Evolutionary conservation across 2,888 invertebrate genomes (phyloP).

Genomic region (Cabera pusaria): DNA sequence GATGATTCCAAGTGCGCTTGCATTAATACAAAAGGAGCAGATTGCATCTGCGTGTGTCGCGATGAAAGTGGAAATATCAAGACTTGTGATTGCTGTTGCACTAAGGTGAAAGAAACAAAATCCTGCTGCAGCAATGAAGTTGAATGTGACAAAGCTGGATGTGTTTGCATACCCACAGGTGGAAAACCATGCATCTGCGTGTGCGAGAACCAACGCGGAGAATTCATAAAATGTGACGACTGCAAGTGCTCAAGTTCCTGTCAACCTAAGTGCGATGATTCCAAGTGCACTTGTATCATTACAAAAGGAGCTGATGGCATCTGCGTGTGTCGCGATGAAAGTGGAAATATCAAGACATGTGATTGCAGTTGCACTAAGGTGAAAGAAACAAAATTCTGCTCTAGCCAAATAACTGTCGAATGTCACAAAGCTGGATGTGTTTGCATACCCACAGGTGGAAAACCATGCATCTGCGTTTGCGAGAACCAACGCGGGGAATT

Average conservation of each 20-base stretch:
- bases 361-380: slow-evolving; percentile 11
- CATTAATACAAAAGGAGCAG: slow-evolving; percentile 27
- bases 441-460: slow-evolving; percentile 35
- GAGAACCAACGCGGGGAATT: slow-evolving; percentile 33
- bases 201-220: slow-evolving; percentile 35
- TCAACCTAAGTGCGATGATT: slow-evolving; percentile 31
- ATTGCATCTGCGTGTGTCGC: slow-evolving; percentile 27
- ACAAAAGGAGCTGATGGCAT: slow-evolving; percentile 29
- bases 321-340: slow-evolving; percentile 25
- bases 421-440: slow-evolving; percentile 41
- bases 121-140: too few relatives aligned
- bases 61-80: slow-evolving; percentile 21
- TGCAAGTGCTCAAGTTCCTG: slow-evolving; percentile 31
- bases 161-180: slow-evolving; percentile 38
- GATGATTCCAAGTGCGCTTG: slow-evolving; percentile 34
- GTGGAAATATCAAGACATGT: slow-evolving; percentile 21
- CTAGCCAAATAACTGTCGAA: too few relatives aligned
- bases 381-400: too few relatives aligned
- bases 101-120: too few relatives aligned
- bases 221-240: slow-evolving; percentile 29
- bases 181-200: slow-evolving; percentile 44
- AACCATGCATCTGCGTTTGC: slow-evolving; percentile 45
- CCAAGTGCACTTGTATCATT: slow-evolving; percentile 32
- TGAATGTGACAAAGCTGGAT: too few relatives aligned
- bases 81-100: slow-evolving; percentile 17